Percentiles rank a stretch among this genome's conserved stretches.
Conservation (phyloP, 2,888 invertebrate species). For the Junonia oenone region DNA sequence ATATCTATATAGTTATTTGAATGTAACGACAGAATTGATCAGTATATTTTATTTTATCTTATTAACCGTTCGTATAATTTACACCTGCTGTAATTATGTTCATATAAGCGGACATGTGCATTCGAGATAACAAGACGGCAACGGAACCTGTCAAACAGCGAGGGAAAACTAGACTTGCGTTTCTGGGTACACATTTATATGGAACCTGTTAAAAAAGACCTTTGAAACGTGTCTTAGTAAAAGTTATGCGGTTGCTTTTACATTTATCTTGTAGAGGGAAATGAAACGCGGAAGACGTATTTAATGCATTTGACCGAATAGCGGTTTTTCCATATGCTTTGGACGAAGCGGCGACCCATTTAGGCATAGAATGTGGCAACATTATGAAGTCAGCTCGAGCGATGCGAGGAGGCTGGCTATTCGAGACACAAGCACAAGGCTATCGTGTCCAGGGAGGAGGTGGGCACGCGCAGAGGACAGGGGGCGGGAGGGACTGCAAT, state of each 20-base stretch:
- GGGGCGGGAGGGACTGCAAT: constrained; percentile 36
- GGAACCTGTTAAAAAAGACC: constrained; percentile 19
- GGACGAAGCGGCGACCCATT: constrained; percentile 9
- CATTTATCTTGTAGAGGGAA: constrained; percentile 7
- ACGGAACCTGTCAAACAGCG: constrained; percentile 45
- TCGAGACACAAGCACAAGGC: constrained; percentile 31
- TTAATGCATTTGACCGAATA: constrained; percentile 8
- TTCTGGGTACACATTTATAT: constrained; percentile 31
- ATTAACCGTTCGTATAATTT: constrained; percentile 6
- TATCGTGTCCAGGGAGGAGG: constrained; percentile 26
- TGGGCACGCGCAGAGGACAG: constrained; percentile 9
- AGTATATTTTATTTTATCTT: neutral
- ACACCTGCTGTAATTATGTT: constrained; percentile 56
- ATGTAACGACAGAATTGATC: neutral
- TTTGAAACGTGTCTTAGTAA: constrained; percentile 5
- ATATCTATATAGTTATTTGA: neutral
- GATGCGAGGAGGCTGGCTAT: constrained; percentile 11
- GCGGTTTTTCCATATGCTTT: constrained; percentile 10
- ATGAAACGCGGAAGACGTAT: constrained; percentile 18
- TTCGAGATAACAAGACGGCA: constrained; percentile 46
- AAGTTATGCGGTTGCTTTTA: constrained; percentile 10
- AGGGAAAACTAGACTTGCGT: constrained; percentile 49
- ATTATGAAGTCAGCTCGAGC: constrained; percentile 7
- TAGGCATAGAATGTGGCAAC: constrained; percentile 5
- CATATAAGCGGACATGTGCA: constrained; percentile 46